Base-by-base conservation (phyloP, 1,140 invertebrate genomes). In the Phthorimaea operculella region DNA sequence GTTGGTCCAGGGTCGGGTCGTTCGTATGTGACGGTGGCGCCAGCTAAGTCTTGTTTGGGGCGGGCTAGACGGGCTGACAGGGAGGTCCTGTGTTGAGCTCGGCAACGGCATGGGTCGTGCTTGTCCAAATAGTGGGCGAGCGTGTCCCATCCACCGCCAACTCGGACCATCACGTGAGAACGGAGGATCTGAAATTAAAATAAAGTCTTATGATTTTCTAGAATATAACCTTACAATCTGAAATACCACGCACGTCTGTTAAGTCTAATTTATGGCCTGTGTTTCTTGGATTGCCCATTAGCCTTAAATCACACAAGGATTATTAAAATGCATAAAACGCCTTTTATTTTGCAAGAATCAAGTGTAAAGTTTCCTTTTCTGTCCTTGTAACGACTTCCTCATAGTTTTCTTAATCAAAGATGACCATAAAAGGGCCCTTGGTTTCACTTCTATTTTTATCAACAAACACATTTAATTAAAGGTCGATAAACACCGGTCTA, bases 61-160 rank as follows among this genome's bases (percentile, higher is more conserved):
- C 86, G 85, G 50, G 90, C 84, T 4, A 91, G 78, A 14, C 88
- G 85, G 1, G 90, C 89, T 0, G 89, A 87, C 54, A 90, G 86
- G 0, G 89, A 89, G 28, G 88, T 85, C 48, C 90, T 85, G 70
- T 91, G 90, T 63, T 90, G 89, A 5, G 91, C 90, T 65, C 90
- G 88, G 84, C 96, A 98, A 51, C 97, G 90, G 86, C 97, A 99
- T 0, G 97, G 97, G 83, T 98, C 97, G 77, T 98, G 97, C 79
- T 98, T 97, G 83, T 97, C 94, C 76, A 99, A 86, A 84, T 98
- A 99, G 78, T 98, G 95, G 62, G 96, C 92, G 16, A 99, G 86
- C 0, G 97, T 98, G 80, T 98, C 97, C 97, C 97, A 99, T 18
- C 96, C 97, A 9, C 97, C 97, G 0, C 97, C 97, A 11, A 98